These are phyloP conservation scores for Scaptomyza parva DNA, from an alignment of 2,888 invertebrate species.

Conservation along the genomic window DNA sequence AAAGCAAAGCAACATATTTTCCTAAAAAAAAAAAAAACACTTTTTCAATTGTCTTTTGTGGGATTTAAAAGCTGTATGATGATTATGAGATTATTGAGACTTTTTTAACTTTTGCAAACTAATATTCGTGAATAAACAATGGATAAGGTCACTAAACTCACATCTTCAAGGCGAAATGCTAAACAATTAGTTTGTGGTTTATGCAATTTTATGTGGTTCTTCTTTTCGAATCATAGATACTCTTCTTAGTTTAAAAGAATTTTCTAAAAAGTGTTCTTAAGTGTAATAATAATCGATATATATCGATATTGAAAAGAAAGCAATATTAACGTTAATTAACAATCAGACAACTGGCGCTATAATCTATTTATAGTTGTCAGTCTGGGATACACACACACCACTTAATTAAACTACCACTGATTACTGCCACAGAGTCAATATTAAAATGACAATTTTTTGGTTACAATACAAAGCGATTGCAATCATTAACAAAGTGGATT, in stretches of 20 bases:
- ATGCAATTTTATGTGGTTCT: too few relatives aligned
- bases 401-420: too few relatives aligned
- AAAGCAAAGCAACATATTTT: constrained; percentile 38
- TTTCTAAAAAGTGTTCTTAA: too few relatives aligned
- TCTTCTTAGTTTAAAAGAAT: too few relatives aligned
- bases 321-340: too few relatives aligned
- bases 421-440: not conserved
- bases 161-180: constrained; percentile 3
- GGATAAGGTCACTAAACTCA: constrained; percentile 10
- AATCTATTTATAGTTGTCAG: too few relatives aligned
- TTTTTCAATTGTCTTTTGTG: constrained; percentile 3
- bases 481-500: not conserved
- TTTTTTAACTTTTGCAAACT: not conserved
- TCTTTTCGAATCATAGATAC: too few relatives aligned
- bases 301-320: too few relatives aligned
- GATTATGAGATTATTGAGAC: not conserved
- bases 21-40: not conserved
- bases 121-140: not conserved
- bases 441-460: too few relatives aligned
- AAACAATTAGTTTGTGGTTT: not conserved
- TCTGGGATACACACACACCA: too few relatives aligned
- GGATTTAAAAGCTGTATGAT: not conserved
- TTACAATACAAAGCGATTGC: not conserved
- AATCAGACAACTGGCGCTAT: too few relatives aligned
- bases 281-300: too few relatives aligned